These are phyloP conservation scores for Agonopterix heracliana DNA, from an alignment of 2,888 invertebrate genomes.

Conservation along the genomic window DNA sequence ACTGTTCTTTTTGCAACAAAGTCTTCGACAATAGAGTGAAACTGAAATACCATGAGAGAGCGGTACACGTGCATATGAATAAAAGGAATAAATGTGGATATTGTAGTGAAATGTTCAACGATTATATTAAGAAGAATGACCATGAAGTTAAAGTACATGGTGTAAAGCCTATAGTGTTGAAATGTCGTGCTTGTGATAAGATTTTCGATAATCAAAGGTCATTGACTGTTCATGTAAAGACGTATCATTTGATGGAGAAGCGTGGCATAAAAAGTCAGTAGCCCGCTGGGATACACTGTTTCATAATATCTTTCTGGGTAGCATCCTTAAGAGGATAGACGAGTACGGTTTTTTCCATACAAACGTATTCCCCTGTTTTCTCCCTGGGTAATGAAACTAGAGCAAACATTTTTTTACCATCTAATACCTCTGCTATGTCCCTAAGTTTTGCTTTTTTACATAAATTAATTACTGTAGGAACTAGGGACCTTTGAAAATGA, in stretches of 20 bases:
- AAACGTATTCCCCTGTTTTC: too few species aligned
- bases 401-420: too few species aligned
- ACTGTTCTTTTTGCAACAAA: constrained; percentile 56
- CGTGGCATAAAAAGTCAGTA: background rate
- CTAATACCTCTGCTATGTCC: too few species aligned
- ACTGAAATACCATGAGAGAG: constrained; percentile 52
- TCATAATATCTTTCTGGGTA: too few species aligned
- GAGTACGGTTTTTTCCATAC: too few species aligned
- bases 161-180: constrained; percentile 45
- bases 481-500: too few species aligned
- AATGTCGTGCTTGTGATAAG: constrained; percentile 64
- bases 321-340: too few species aligned
- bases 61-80: constrained; percentile 39
- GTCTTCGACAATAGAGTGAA: constrained; percentile 57
- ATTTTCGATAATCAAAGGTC: constrained; percentile 65
- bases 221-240: constrained; percentile 59
- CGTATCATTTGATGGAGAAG: constrained; percentile 41
- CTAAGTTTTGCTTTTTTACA: too few species aligned
- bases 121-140: constrained; percentile 52
- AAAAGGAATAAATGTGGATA: constrained; percentile 43
- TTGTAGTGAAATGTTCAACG: constrained; percentile 49
- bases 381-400: too few species aligned
- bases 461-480: too few species aligned
- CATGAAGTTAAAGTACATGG: constrained; percentile 54
- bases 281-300: too few species aligned